Conservation (phyloP, 1,140 invertebrate genomes). For the Pseudomyrmex dendroicus region DNA sequence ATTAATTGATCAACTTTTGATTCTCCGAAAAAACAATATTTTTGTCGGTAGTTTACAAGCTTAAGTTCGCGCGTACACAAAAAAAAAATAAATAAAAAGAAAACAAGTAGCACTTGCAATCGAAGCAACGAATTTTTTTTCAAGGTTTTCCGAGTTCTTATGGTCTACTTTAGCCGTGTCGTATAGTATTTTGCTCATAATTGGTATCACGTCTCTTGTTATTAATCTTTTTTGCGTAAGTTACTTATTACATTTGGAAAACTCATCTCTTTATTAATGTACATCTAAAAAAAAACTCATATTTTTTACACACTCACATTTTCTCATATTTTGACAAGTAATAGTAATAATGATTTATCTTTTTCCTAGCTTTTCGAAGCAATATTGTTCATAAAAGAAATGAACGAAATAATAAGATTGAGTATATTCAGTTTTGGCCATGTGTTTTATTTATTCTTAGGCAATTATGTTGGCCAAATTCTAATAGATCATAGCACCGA, state of each 20-base stretch:
- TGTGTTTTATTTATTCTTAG: slow-evolving; percentile 37
- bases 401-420: background rate
- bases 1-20: slow-evolving; percentile 4
- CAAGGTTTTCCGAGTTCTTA: slow-evolving; percentile 38
- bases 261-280: background rate
- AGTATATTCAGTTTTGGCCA: slow-evolving; percentile 1
- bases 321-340: background rate
- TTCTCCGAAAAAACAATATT: background rate
- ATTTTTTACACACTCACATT: background rate
- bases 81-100: background rate
- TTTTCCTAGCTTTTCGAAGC: slow-evolving; percentile 14
- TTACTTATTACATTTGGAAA: background rate
- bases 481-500: slow-evolving; percentile 42
- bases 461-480: slow-evolving; percentile 44
- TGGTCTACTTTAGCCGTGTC: slow-evolving; percentile 25
- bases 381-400: background rate
- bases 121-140: background rate
- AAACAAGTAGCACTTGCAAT: background rate
- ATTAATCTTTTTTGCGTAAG: slow-evolving; percentile 47
- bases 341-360: no score
- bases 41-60: background rate
- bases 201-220: slow-evolving; percentile 32
- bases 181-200: slow-evolving; percentile 37
- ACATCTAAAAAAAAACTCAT: no score
- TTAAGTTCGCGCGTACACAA: background rate